Base-by-base conservation (phyloP, 2,888 invertebrate species). In the Lycophotia porphyrea region DNA sequence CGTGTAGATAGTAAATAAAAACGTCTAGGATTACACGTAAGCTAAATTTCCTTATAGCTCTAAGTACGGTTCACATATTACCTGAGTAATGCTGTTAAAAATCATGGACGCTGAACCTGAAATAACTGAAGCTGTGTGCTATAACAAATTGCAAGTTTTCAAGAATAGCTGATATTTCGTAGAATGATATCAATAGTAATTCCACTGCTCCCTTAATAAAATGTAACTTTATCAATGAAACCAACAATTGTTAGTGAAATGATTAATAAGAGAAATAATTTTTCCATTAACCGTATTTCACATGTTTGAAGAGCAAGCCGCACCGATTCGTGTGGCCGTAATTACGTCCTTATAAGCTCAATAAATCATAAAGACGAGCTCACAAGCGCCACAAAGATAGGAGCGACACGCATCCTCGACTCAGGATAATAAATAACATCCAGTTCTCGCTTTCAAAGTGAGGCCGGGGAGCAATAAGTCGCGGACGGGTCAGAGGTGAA, bases 381-480 rank as follows among this genome's bases (percentile, higher is more conserved):
- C 93, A 94, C 94, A 94, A 95, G 95, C 95, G 95, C 95, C 95
- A 95, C 95, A 95, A 94, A 94, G 95, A 93, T 94, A 94, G 94
- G 92, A 93, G 93, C 93, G 94, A 95, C 95, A 94, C 92, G 93
- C 93, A 95, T 95, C 95, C 94, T 91, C 92, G 91, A 92, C 94
- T 92, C 91, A 91, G 92, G 92, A 93, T 94, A 93, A 96, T 96
- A 96, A 96, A 96, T 96, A 95, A 95, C 95, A 94, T 92, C 93
- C 94, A 94, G 95, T 95, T 95, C 94, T 94, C 93, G 93, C 95
- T 95, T 96, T 96, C 95, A 95, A 95, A 96, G 95, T 94, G 93
- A 92, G 93, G 90, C 95, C 95, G 95, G 93, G 94, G 93, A 95
- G 96, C 94, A 95, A 96, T 96, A 96, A 96, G 96, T 96, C 95